Evolutionary conservation across 1,140 invertebrate species (phyloP).

Genomic region (Euura saliciscinereae): DNA sequence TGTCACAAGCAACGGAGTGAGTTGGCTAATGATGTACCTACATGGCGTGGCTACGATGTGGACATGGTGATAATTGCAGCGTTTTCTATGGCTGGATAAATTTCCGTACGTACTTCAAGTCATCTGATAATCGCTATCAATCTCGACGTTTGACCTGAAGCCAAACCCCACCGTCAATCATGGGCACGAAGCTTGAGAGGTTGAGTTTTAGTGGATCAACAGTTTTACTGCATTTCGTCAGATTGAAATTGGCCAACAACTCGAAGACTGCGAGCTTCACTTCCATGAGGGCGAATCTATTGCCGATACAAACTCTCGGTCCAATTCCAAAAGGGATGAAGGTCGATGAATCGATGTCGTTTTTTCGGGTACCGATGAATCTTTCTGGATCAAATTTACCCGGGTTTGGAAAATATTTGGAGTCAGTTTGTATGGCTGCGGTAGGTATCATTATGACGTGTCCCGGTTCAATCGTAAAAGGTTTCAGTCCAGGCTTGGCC

Average conservation of each 20-base stretch:
- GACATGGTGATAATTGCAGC: too few relatives aligned
- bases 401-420: conserved; percentile 61
- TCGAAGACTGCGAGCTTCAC: conserved; percentile 41
- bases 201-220: conserved; percentile 33
- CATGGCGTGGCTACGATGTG: too few relatives aligned
- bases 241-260: conserved; percentile 38
- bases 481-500: conserved; percentile 56
- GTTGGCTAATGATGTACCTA: too few relatives aligned
- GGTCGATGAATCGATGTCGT: conserved; percentile 58
- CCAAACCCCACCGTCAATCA: conserved; percentile 40
- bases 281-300: conserved; percentile 49
- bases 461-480: conserved; percentile 38
- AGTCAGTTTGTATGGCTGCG: conserved; percentile 63
- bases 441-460: conserved; percentile 57
- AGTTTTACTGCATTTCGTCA: conserved; percentile 35
- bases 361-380: conserved; percentile 63
- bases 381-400: conserved; percentile 65
- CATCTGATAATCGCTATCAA: too few relatives aligned
- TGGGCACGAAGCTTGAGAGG: conserved; percentile 35
- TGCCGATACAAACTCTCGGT: conserved; percentile 67
- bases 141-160: conserved; percentile 34
- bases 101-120: too few relatives aligned
- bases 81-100: too few relatives aligned
- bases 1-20: too few relatives aligned
- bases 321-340: conserved; percentile 70